Evolutionary conservation across 2,797 vertebrate genomes (phyloP), one percentile per base, ranked within the genome.

Genomic region (Gobio occitaniae): DNA sequence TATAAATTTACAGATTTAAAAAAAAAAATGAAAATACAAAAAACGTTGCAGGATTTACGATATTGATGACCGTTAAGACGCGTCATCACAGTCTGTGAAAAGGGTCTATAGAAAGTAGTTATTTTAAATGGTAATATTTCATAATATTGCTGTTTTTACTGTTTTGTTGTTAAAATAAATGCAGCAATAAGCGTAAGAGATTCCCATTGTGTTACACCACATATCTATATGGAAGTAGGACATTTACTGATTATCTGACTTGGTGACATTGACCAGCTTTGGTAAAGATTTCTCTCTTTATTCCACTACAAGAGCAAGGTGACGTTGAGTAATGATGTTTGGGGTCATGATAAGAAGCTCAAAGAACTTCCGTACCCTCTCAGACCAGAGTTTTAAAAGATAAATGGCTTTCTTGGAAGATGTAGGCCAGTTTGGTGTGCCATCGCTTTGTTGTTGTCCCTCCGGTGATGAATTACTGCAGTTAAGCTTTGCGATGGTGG

Each of bases 301-400:
- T 82, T 83, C 41, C 50, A 52, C 48, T 32, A 72, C 25, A 78
- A 65, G 36, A 65, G 32, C 32, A 32, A 32, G 32, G 47, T 75
- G 72, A 65, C 87, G 7, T 19, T 82, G 78, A 84, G 21, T 87
- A 69, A 84, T 86, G 84, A 86, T 76, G 76, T 82, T 63, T 54
- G 52, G 38, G 82, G 19, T 76, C 48, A 38, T 69, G 65, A 86
- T 87, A 84, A 79, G 80, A 80, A 81, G 61, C 41, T 61, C 47
- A 52, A 74, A 77, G 87, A 75, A 70, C 59, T 59, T 84, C 69
- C 75, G 44, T 86, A 86, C 77, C 78, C 84, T 54, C 50, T 79
- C 77, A 86, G n/a, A 47, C 41, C 83, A 59, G 76, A 82, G 85
- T 65, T 84, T 65, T 56, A 38, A 59, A 89, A 89, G 88, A 90